Evolutionary conservation across 2,113 vertebrate genomes (phyloP).

Genomic region (Cynoglossus semilaevis): DNA sequence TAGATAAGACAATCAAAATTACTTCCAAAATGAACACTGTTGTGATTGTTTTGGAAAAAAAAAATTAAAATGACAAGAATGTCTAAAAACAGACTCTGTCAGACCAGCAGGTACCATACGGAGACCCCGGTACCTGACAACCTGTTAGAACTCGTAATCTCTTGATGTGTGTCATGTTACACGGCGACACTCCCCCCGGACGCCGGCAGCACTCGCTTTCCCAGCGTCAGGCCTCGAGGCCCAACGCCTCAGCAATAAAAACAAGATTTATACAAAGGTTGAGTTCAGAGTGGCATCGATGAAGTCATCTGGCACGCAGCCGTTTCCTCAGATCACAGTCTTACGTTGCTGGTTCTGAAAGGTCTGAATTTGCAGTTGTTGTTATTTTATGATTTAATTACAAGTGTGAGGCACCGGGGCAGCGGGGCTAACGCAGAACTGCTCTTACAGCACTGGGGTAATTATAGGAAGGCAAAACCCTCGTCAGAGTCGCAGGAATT

Average conservation of each 20-base stretch:
- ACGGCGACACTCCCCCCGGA: constrained; percentile 25
- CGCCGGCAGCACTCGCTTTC: not conserved
- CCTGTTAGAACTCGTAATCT: constrained; percentile 48
- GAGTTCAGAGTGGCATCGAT: constrained; percentile 19
- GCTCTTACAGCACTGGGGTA: constrained; percentile 63
- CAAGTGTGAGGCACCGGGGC: constrained; percentile 46
- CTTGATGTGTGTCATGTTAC: constrained; percentile 36
- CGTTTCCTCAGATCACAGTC: constrained; percentile 28
- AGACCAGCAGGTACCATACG: not conserved
- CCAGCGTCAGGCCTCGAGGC: not conserved
- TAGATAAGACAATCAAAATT: too few species aligned
- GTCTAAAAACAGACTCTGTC: not conserved
- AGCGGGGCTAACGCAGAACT: constrained; percentile 42
- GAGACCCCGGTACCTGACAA: constrained; percentile 9
- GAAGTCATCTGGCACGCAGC: constrained; percentile 27
- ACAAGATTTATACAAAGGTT: constrained; percentile 4
- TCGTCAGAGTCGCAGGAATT: constrained; percentile 64
- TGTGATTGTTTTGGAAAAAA: too few species aligned
- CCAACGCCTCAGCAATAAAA: constrained; percentile 7
- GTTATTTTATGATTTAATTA: constrained; percentile 72
- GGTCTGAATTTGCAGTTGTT: constrained; percentile 51
- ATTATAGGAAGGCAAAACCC: constrained; percentile 72
- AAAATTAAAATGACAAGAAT: not conserved
- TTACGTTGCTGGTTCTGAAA: constrained; percentile 16
- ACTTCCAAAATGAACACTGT: too few species aligned